Percentiles rank a stretch among this genome's conserved stretches.
Conservation (phyloP, 2,113 vertebrate genomes). For the Gambusia holbrooki region DNA sequence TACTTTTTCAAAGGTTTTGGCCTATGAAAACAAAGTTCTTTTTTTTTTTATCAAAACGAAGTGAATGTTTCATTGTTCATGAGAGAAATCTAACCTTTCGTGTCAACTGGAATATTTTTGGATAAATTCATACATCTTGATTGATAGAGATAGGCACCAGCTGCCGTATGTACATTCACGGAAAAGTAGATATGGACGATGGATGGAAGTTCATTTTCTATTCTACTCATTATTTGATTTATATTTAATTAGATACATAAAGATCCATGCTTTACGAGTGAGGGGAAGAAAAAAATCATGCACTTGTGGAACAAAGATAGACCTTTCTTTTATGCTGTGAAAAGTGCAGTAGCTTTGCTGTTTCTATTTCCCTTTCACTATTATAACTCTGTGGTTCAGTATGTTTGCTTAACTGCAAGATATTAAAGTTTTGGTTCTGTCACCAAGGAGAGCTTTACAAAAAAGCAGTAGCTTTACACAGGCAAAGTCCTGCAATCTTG, state of each 20-base stretch:
- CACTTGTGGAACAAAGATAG: slow-evolving; percentile 9
- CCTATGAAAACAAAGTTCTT: too few relatives aligned
- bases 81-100: not conserved
- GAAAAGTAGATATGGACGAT: too few relatives aligned
- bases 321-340: not conserved
- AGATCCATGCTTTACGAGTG: not conserved
- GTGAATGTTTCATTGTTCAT: slow-evolving; percentile 7
- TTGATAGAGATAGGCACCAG: too few relatives aligned
- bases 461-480: slow-evolving; percentile 23
- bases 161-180: too few relatives aligned
- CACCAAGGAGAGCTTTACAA: slow-evolving; percentile 15
- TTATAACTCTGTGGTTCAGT: slow-evolving; percentile 22
- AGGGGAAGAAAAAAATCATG: slow-evolving; percentile 6
- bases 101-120: not conserved
- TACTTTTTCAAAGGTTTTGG: too few relatives aligned
- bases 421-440: slow-evolving; percentile 12
- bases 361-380: slow-evolving; percentile 18
- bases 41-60: too few relatives aligned
- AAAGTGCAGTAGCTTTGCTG: slow-evolving; percentile 53
- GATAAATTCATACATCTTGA: too few relatives aligned
- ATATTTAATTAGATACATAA: too few relatives aligned
- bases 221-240: not conserved
- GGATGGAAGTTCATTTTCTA: too few relatives aligned
- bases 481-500: slow-evolving; percentile 30
- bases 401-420: slow-evolving; percentile 34